Base-by-base conservation (phyloP, 2,888 invertebrate genomes). In the Spatulosminthurus flaviceps region DNA sequence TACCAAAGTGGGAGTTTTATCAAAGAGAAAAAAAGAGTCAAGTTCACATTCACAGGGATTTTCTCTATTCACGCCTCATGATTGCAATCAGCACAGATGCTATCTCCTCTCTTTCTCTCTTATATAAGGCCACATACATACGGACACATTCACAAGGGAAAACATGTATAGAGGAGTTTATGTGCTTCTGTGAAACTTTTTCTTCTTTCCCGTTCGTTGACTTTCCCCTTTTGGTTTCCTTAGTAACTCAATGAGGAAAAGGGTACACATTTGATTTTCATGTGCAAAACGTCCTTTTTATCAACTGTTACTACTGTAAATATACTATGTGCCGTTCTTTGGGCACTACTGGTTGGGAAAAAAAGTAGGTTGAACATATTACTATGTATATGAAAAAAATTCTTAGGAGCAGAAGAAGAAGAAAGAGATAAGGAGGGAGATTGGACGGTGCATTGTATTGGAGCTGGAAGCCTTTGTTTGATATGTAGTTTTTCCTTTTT, bases 51-150 rank as follows among this genome's bases (percentile, higher is more conserved):
- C n/a, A 51, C n/a, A n/a, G 16, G 13, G n/a, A 51, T 51, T 51
- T 51, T 2, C 16, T 2, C n/a, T 51, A n/a, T n/a, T 51, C 51
- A 51, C 51, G 51, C 51, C 51, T 51, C 2, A n/a, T 1, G 51
- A 51, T 51, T 51, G 51, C 51, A 51, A 51, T 51, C 51, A 51
- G 51, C 1, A n/a, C 7, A 51, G 51, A 51, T 51, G 51, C n/a
- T 51, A 51, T 51, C 51, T 51, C 51, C n/a, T 51, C 16, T 51
- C 51, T 19, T 13, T 2, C 16, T 5, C 16, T 13, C 51, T n/a
- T n/a, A n/a, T n/a, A n/a, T n/a, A n/a, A 51, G 51, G 51, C 16
- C 16, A 51, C 51, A 41, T 41, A 9, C 9, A 41, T 9, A 41
- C n/a, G 41, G 9, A 41, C 7, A 41, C 51, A 4, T 51, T 51